Conservation (phyloP, 2,888 invertebrate genomes). For the Poecilobothrus nobilitatus region DNA sequence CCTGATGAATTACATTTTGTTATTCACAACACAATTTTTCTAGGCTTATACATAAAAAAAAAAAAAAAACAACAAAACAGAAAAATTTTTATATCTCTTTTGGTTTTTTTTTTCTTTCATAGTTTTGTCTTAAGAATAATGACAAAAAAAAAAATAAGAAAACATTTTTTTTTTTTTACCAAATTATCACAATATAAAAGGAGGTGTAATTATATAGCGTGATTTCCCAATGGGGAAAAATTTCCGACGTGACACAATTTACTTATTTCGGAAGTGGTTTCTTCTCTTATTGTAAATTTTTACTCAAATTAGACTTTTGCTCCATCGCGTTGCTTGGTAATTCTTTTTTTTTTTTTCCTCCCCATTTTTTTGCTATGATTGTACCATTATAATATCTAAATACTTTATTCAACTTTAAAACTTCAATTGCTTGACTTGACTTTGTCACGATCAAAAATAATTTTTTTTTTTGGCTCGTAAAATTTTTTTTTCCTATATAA, state of each 20-base stretch:
- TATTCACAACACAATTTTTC: not conserved
- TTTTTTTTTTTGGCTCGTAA: too few relatives aligned
- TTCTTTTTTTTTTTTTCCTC: too few relatives aligned
- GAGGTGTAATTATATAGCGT: slow-evolving; percentile 10
- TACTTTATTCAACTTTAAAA: too few relatives aligned
- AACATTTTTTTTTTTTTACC: not conserved
- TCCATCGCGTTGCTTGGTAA: slow-evolving; percentile 30
- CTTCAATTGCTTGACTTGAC: too few relatives aligned
- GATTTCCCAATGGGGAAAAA: slow-evolving; percentile 8
- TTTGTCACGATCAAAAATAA: too few relatives aligned
- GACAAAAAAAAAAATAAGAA: not conserved
- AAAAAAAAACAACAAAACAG: too few relatives aligned
- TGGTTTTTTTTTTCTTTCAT: not conserved
- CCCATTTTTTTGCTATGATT: too few relatives aligned
- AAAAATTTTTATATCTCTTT: not conserved
- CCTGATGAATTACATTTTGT: not conserved
- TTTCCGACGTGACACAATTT: slow-evolving; percentile 7
- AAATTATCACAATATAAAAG: not conserved
- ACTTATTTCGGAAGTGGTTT: not conserved
- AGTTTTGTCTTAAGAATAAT: not conserved
- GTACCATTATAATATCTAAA: too few relatives aligned
- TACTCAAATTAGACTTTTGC: slow-evolving; percentile 26
- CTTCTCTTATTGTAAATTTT: not conserved
- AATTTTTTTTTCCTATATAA: too few relatives aligned
- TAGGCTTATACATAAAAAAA: not conserved